Percentiles rank a stretch among this genome's conserved stretches.
Conservation (phyloP, 1,140 invertebrate genomes). For the Plutomurus gul region DNA sequence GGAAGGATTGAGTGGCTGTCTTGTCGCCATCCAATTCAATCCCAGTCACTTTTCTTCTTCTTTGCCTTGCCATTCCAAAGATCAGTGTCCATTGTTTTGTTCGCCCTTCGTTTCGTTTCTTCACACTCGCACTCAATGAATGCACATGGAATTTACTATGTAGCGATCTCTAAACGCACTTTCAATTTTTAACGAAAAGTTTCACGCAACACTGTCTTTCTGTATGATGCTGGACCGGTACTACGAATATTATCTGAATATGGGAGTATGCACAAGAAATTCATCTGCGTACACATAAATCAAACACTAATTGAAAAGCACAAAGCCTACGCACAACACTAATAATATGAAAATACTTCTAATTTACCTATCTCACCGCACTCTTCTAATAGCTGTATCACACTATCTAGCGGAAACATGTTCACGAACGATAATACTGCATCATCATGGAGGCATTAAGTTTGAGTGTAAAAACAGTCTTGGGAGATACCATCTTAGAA, state of each 20-base stretch:
- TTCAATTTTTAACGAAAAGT: neutral
- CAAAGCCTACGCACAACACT: neutral
- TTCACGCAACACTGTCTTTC: neutral
- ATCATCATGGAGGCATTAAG: no score
- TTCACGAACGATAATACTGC: no score
- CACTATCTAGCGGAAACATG: no score
- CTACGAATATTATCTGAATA: neutral
- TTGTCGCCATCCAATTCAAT: neutral
- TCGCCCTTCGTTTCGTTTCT: neutral
- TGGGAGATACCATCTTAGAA: neutral
- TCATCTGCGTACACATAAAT: neutral
- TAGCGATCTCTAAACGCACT: neutral
- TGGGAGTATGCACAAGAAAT: neutral
- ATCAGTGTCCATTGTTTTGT: neutral
- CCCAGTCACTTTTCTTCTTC: neutral
- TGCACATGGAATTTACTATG: neutral
- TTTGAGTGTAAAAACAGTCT: no score
- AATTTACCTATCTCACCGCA: no score
- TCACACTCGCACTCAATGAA: neutral
- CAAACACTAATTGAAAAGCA: constrained; percentile 10
- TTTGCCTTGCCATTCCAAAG: neutral
- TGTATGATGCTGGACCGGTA: neutral
- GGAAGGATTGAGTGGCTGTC: neutral
- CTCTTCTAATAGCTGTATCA: no score
- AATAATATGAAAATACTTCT: no score